phyloP scores from a whole-genome alignment of 2,113 vertebrate genomes.

The Columbina picui region DNA sequence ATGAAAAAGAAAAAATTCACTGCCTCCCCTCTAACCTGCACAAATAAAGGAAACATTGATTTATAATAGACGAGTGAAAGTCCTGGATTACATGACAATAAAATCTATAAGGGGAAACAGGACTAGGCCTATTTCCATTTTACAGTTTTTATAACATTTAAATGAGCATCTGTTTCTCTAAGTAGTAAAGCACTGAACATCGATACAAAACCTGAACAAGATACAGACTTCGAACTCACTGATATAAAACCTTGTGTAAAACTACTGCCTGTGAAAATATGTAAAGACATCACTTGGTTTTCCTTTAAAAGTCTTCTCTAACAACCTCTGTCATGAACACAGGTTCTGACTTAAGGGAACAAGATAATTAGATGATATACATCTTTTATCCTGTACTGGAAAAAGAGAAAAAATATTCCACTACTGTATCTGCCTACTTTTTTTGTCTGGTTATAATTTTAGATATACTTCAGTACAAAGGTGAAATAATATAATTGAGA shows the following conservation, averaged over 20 bases:
- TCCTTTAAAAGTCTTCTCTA: neutral
- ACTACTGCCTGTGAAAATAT: neutral
- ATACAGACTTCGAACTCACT: neutral
- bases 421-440: neutral
- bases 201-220: neutral
- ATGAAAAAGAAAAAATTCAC: constrained; percentile 20
- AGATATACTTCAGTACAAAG: neutral
- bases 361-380: neutral
- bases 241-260: neutral
- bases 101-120: neutral
- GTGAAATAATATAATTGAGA: neutral
- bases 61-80: neutral
- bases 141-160: neutral
- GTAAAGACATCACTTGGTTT: neutral
- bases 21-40: neutral
- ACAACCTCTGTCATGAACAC: neutral
- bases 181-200: neutral
- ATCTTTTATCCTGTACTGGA: neutral
- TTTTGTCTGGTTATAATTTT: neutral
- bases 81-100: neutral
- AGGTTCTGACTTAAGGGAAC: neutral
- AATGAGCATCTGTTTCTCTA: constrained; percentile 6
- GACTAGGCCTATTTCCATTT: neutral
- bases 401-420: neutral
- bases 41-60: constrained; percentile 18